A percentile compares a stretch with the other conserved stretches of the same genome.
Conservation (phyloP, 2,888 invertebrate species). For the Eupithecia dodoneata region DNA sequence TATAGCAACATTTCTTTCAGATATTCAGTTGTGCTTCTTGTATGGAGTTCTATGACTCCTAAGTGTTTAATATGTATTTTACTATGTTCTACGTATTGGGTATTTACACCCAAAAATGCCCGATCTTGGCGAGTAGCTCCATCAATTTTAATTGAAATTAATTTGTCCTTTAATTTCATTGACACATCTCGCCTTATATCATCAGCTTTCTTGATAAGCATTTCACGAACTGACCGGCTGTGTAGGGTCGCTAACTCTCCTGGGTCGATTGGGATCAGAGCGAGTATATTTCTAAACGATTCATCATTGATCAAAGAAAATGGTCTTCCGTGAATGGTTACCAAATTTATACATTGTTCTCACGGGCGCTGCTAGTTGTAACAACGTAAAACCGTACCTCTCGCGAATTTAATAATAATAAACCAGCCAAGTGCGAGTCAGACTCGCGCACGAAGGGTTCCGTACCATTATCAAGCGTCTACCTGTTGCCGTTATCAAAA, state of each 20-base stretch:
- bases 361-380: not conserved
- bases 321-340: slow-evolving; percentile 33
- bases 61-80: slow-evolving; percentile 1
- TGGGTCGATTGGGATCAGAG: slow-evolving; percentile 17
- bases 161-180: too few relatives aligned
- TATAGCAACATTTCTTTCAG: not conserved
- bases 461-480: too few relatives aligned
- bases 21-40: slow-evolving; percentile 1
- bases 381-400: too few relatives aligned
- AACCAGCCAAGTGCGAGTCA: too few relatives aligned
- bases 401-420: too few relatives aligned
- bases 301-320: slow-evolving; percentile 30
- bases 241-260: slow-evolving; percentile 1
- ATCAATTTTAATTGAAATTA: too few relatives aligned
- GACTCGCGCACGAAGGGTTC: too few relatives aligned
- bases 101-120: too few relatives aligned
- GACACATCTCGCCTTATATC: too few relatives aligned
- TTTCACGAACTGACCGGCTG: not conserved
- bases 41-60: not conserved
- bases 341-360: slow-evolving; percentile 18
- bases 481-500: too few relatives aligned
- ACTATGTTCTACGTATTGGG: not conserved
- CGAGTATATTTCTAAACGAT: slow-evolving; percentile 30
- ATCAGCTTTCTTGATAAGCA: too few relatives aligned
- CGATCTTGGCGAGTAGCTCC: too few relatives aligned